Evolutionary conservation across 1,140 invertebrate species (phyloP), one percentile per base, ranked within the genome.

Genomic region (Apis laboriosa): DNA sequence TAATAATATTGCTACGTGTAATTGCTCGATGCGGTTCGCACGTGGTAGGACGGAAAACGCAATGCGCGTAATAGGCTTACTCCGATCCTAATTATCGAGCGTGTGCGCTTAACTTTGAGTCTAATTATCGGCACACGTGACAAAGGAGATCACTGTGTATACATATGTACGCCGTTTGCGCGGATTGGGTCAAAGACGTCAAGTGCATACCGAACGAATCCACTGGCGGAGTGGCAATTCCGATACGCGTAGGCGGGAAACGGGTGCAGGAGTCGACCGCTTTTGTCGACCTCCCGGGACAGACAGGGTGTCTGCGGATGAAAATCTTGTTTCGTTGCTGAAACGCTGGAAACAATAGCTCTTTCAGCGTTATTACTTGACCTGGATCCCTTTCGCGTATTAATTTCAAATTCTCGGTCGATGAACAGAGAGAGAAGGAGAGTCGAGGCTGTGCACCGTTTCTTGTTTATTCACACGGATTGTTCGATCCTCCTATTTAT

Each of bases 61-160:
- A 8, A 19, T 13, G 21, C 56, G 67, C 21, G 51, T 83, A 83
- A 78, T 78, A 53, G 49, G 58, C 56, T 72, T 64, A 51, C 75
- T 71, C 15, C 28, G 24, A 55, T 11, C 72, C 75, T 83, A 83
- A 83, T 83, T 83, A 83, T 83, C 81, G 64, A 78, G 17, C 80
- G 24, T 21, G 73, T 68, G 60, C 73, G 68, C 73, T 82, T 68
- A 49, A 82, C 63, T 76, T 55, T 17, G 73, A 15, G 43, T 82
- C 64, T 68, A 82, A 82, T 82, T 82, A 82, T 82, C 56, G 64
- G 80, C 12, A 21, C 12, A 19, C 61, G 17, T 60, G 56, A 77
- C 74, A 82, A 66, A 81, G 79, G 34, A 72, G 53, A 5, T 53
- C 67, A 5, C 58, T 56, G 34, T 80, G 24, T 63, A 3, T 3